Base-by-base conservation (phyloP, 37 sponge, comb jelly and placozoan genomes). In the Corticium candelabrum region DNA sequence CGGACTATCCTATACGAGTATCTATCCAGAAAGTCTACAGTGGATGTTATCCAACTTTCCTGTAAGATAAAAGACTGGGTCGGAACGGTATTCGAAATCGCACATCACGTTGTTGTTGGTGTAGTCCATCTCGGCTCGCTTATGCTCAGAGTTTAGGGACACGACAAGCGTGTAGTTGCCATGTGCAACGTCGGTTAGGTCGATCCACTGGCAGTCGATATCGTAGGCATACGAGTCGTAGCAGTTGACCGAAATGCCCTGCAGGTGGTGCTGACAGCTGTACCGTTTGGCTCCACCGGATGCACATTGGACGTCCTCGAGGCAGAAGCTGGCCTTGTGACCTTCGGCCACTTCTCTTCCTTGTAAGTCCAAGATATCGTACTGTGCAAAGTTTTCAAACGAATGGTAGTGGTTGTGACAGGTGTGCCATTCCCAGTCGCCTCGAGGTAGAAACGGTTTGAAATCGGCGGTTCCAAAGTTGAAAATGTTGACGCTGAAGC, bases 201-300 rank as follows among this genome's bases (percentile, higher is more conserved):
- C 95, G 21, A 94, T 84, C 95, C 95, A 94, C 84, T 94, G 95
- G 37, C 95, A 94, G 83, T 94, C 95, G 37, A 94, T 37, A 34
- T 83, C 39, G 0, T 76, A 34, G 11, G 77, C 81, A 39, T 94
- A 94, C 33, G 81, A 67, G 70, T 94, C 95, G 15, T 88, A 91
- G 79, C 95, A 94, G 76, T 88, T 88, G 0, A 67, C 76, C 1
- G 89, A 75, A 3, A 94, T 90, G 0, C 95, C 95, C 74, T 94
- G 95, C 5, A 32, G 43, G 30, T 79, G 76, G n/a, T 78, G 30
- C 3, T 30, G 37, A 40, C 93, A 92, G 0, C 80, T 34, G 41
- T 78, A 92, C 5, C 36, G 73, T 34, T 5, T 4, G 4, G 73
- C 4, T 29, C 29, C 31, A 39, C 79, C 74, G 1, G 38, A 30